Percentiles rank a stretch among this genome's conserved stretches.
These are phyloP conservation scores for Notolabrus celidotus DNA, from an alignment of 2,797 vertebrate species.

Conservation along the genomic window DNA sequence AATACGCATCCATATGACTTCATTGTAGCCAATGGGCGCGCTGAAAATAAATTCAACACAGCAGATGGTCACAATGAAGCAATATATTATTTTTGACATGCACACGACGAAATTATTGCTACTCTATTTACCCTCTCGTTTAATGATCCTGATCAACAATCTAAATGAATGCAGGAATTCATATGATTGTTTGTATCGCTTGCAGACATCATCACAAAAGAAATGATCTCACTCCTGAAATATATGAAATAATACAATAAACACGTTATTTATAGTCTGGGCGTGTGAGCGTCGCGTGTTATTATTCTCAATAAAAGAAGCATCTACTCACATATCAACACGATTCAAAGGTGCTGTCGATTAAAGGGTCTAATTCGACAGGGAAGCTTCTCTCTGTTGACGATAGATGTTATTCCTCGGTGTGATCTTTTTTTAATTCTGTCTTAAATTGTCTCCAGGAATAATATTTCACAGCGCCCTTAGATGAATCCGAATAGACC, in stretches of 20 bases:
- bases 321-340: constrained; percentile 73
- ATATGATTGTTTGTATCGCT: not conserved
- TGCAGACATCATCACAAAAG: not conserved
- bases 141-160: not conserved
- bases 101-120: not conserved
- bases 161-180: not conserved
- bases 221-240: not conserved
- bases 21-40: constrained; percentile 42
- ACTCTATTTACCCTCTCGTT: not conserved
- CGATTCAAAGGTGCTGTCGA: constrained; percentile 51
- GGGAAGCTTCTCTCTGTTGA: not conserved
- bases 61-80: constrained; percentile 10
- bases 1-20: constrained; percentile 56
- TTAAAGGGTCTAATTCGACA: constrained; percentile 28
- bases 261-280: not conserved
- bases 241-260: not conserved
- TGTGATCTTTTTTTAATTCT: not conserved
- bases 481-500: constrained; percentile 18
- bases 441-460: not conserved
- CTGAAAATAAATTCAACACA: constrained; percentile 29
- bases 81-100: not conserved
- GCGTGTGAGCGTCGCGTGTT: constrained; percentile 7
- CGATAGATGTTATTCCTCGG: not conserved
- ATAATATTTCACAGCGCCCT: not conserved
- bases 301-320: constrained; percentile 29